phyloP scores from a whole-genome alignment of 2,797 vertebrate genomes.

The Diplodus sargus region DNA sequence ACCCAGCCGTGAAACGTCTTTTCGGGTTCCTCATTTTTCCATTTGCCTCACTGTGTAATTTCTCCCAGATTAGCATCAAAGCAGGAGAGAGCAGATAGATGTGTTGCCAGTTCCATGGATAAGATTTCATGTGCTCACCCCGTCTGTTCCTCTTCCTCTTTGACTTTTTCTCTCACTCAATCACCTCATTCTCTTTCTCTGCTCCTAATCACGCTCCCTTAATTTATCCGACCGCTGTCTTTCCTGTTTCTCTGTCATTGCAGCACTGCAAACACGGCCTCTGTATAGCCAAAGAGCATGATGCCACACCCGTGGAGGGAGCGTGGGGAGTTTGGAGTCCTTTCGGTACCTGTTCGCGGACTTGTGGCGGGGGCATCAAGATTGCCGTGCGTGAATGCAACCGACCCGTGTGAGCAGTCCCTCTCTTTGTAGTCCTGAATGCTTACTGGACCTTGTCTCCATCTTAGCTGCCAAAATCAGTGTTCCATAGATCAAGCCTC shows the following conservation, averaged over 20 bases:
- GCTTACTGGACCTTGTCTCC: slow-evolving; percentile 71
- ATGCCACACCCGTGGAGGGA: slow-evolving; percentile 87
- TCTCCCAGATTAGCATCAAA: slow-evolving; percentile 77
- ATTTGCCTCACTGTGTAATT: slow-evolving; percentile 58
- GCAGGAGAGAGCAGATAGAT: slow-evolving; percentile 58
- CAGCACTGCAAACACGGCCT: slow-evolving; percentile 97
- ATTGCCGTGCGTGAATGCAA: slow-evolving; percentile 95
- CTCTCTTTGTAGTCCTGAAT: slow-evolving; percentile 76
- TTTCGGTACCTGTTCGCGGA: slow-evolving; percentile 96
- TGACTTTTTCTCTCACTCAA: background rate
- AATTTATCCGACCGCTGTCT: slow-evolving; percentile 6
- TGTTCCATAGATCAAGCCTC: slow-evolving; percentile 75
- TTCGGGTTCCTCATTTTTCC: slow-evolving; percentile 50
- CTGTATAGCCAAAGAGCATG: slow-evolving; percentile 93
- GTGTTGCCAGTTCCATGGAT: slow-evolving; percentile 64
- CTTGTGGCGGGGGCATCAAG: slow-evolving; percentile 96
- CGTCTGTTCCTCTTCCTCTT: slow-evolving; percentile 23
- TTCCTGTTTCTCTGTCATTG: slow-evolving; percentile 10
- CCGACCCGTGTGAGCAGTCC: slow-evolving; percentile 92
- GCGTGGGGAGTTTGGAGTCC: slow-evolving; percentile 98
- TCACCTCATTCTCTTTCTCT: slow-evolving; percentile 6
- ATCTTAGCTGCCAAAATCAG: slow-evolving; percentile 64
- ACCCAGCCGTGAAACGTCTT: slow-evolving; percentile 33
- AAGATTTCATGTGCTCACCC: slow-evolving; percentile 41
- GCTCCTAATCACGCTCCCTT: background rate